Evolutionary conservation across 2,888 invertebrate genomes (phyloP).

Genomic region (Pantelozetes paolii): DNA sequence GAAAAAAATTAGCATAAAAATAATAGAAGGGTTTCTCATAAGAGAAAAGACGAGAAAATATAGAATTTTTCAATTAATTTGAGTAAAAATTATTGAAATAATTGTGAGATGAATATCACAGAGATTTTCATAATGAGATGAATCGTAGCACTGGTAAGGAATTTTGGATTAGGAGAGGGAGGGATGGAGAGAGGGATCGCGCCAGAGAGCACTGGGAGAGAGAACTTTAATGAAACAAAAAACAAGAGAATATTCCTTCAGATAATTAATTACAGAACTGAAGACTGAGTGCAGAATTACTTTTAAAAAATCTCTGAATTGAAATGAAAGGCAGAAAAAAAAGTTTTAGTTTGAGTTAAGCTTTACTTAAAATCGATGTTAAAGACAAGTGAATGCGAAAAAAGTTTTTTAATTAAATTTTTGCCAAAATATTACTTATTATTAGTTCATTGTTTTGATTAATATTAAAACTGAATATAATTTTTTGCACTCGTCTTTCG

Average conservation of each 20-base stretch:
- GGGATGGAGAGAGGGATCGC: too few relatives aligned
- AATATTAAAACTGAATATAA: background rate
- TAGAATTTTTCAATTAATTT: conserved; percentile 16
- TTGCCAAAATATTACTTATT: background rate
- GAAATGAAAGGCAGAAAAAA: background rate
- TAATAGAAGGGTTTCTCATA: background rate
- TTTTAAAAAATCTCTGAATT: background rate
- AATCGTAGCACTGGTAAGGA: conserved; percentile 10
- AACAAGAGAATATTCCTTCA: conserved; percentile 18
- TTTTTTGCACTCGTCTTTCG: background rate
- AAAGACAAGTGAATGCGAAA: background rate
- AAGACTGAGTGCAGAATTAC: background rate
- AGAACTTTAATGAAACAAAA: conserved; percentile 18
- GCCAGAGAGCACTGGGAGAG: background rate
- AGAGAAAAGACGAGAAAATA: background rate
- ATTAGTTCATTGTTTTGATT: conserved; percentile 10
- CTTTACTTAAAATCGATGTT: conserved; percentile 5
- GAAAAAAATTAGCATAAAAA: conserved; percentile 4
- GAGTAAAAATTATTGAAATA: conserved; percentile 29
- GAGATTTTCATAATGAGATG: conserved; percentile 3
- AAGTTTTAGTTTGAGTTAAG: background rate
- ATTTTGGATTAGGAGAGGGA: background rate
- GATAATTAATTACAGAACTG: background rate
- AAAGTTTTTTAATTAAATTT: conserved; percentile 21
- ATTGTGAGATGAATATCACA: conserved; percentile 28